A percentile compares a stretch with the other conserved stretches of the same genome.
phyloP scores from a whole-genome alignment of 30 jellyfish, hydroid and myxozoan genomes.

The Hydra vulgaris region DNA sequence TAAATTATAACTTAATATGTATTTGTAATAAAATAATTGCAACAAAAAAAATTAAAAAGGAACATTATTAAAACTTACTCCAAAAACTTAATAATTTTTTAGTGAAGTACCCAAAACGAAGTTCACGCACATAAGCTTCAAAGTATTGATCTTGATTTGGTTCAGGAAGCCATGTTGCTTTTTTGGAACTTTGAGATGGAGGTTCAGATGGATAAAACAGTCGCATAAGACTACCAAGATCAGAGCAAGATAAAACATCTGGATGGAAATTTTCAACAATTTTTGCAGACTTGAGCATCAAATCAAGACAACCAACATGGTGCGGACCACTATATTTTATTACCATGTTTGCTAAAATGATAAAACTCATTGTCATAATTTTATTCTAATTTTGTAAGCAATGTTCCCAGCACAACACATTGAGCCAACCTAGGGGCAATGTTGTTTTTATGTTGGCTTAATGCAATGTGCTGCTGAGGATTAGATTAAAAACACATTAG shows the following conservation, averaged over 20 bases:
- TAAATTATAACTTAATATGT: no score
- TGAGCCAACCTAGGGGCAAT: no score
- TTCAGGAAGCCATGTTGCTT: slow-evolving; percentile 64
- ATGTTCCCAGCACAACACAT: no score
- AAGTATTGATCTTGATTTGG: slow-evolving; percentile 32
- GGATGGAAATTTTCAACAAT: slow-evolving; percentile 15
- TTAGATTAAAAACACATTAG: no score
- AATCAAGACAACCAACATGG: slow-evolving; percentile 59
- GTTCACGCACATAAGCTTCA: slow-evolving; percentile 21
- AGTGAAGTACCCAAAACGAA: not conserved
- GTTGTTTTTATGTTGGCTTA: no score
- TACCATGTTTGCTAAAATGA: no score
- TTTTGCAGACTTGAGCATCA: slow-evolving; percentile 32
- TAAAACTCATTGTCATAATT: no score
- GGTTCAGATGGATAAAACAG: slow-evolving; percentile 55
- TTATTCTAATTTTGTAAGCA: no score
- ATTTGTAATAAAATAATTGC: not conserved
- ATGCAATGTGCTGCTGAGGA: no score
- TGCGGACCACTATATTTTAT: slow-evolving; percentile 36
- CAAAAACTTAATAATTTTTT: slow-evolving; percentile 12
- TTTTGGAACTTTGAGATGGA: slow-evolving; percentile 17
- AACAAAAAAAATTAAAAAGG: no score
- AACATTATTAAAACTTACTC: slow-evolving; percentile 35
- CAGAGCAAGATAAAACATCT: slow-evolving; percentile 5
- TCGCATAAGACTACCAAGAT: slow-evolving; percentile 49